Evolutionary conservation across 2,113 vertebrate genomes (phyloP), one percentile per base, ranked within the genome.

Genomic region (Pangasianodon hypophthalmus): DNA sequence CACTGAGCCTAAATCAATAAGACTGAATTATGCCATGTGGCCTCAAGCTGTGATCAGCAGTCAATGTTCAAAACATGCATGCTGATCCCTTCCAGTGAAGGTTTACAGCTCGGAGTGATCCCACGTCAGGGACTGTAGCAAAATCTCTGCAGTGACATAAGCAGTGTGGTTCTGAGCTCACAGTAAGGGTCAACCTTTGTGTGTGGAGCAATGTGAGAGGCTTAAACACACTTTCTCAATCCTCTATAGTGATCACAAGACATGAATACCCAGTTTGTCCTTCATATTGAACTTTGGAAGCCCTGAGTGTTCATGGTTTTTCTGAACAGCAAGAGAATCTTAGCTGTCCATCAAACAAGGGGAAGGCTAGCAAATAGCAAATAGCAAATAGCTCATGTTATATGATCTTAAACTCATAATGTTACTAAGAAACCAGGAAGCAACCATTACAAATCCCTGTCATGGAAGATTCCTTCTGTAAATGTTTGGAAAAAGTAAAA

Each of bases 1-100:
- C 32, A 67, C 54, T 69, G 73, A 88, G 41, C 50, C 81, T 77
- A 88, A 85, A 91, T 84, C 86, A 88, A 84, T 88, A 87, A 88
- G 41, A 60, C 73, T 46, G 73, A 87, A 52, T 56, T 58, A 41
- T 58, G n/a, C 50, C 6, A 37, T 86, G 86, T 50, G 85, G 56
- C 64, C 77, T 87, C 54, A 50, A 84, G 46, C 67, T 87, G 54
- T 90, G 88, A 85, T 44, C 60, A 60, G 46, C 21, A 79, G 75
- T 86, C 90, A 52, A 44, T 67, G 54, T 80, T 71, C 46, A 62
- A 88, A 77, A 56, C 73, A 50, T 26, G 10, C 44, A 11, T 19
- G 86, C 52, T 37, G 41, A 85, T 60, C n/a, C 41, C 58, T 87
- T 71, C 60, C 37, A 64, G 54, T 91, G 88, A 82, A 50, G 60